A percentile compares a stretch with the other conserved stretches of the same genome.
Conservation (phyloP, 2,888 invertebrate genomes). For the Arenicola marina region DNA sequence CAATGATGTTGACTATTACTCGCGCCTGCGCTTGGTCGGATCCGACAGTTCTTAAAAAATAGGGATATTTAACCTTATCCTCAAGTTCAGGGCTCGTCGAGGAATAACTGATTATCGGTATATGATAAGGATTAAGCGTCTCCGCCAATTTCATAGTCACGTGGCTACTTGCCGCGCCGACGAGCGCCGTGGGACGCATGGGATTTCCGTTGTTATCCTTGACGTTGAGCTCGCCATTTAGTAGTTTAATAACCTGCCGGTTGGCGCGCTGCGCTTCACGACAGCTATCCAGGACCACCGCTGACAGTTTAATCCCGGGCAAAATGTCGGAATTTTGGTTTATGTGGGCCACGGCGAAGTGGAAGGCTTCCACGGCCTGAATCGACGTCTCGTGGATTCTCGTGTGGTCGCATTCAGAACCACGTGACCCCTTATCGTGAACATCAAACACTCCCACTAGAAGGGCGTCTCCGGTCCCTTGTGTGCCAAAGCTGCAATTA, state of each 20-base stretch:
- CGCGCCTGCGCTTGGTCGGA: conserved; percentile 48
- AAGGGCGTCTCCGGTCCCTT: conserved; percentile 4
- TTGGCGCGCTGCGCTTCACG: conserved; percentile 39
- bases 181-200: conserved; percentile 3
- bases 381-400: background rate
- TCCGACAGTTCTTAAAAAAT: conserved; percentile 51
- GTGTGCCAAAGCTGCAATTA: conserved; percentile 9
- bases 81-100: conserved; percentile 47
- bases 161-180: conserved; percentile 38
- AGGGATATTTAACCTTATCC: conserved; percentile 45
- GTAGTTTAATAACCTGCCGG: conserved; percentile 3
- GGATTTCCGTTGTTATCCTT: too few species aligned
- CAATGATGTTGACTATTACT: conserved; percentile 43
- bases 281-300: conserved; percentile 49
- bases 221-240: conserved; percentile 7
- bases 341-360: conserved; percentile 22
- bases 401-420: background rate
- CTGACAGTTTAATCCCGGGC: conserved; percentile 43
- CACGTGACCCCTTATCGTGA: conserved; percentile 4
- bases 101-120: conserved; percentile 46
- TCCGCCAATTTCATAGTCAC: conserved; percentile 42
- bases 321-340: conserved; percentile 9
- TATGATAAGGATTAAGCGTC: conserved; percentile 39
- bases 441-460: conserved; percentile 18
- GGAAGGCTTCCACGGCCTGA: conserved; percentile 21